phyloP scores from a whole-genome alignment of 2,888 invertebrate species.

The Therioaphis trifolii region DNA sequence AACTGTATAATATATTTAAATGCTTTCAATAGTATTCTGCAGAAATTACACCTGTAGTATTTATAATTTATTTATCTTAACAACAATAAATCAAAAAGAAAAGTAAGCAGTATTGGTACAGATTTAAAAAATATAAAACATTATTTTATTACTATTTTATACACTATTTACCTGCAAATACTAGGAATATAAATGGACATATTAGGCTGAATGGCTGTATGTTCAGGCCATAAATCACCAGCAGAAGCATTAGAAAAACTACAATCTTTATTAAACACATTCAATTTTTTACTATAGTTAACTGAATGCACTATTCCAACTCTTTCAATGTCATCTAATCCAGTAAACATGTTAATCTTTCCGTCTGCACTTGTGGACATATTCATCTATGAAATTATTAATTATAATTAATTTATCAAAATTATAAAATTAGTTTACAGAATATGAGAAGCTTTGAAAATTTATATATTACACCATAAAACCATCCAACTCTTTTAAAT shows the following conservation, averaged over 20 bases:
- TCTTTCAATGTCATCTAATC: slow-evolving; percentile 74
- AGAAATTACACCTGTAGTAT: too few species aligned
- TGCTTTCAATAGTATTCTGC: too few species aligned
- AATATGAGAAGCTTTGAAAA: not conserved
- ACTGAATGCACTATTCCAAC: slow-evolving; percentile 80
- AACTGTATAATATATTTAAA: too few species aligned
- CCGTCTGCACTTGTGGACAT: slow-evolving; percentile 80
- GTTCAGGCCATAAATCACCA: slow-evolving; percentile 85
- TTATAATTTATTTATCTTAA: too few species aligned
- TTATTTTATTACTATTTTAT: too few species aligned
- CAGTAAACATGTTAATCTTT: slow-evolving; percentile 81
- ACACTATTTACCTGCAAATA: slow-evolving; percentile 82
- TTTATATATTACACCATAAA: slow-evolving; percentile 53
- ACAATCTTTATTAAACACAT: slow-evolving; percentile 75
- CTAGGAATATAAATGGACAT: slow-evolving; percentile 80
- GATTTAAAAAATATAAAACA: too few species aligned
- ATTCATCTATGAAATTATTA: slow-evolving; percentile 76
- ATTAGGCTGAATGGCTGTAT: slow-evolving; percentile 71
- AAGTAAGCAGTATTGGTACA: not conserved
- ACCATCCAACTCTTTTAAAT: slow-evolving; percentile 58
- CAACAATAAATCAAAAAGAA: too few species aligned
- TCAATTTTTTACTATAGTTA: slow-evolving; percentile 74
- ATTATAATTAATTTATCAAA: slow-evolving; percentile 12
- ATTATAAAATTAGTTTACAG: slow-evolving; percentile 15
- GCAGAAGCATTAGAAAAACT: slow-evolving; percentile 78